Conservation (phyloP, 2,797 vertebrate species). For the Takifugu ocellatus region DNA sequence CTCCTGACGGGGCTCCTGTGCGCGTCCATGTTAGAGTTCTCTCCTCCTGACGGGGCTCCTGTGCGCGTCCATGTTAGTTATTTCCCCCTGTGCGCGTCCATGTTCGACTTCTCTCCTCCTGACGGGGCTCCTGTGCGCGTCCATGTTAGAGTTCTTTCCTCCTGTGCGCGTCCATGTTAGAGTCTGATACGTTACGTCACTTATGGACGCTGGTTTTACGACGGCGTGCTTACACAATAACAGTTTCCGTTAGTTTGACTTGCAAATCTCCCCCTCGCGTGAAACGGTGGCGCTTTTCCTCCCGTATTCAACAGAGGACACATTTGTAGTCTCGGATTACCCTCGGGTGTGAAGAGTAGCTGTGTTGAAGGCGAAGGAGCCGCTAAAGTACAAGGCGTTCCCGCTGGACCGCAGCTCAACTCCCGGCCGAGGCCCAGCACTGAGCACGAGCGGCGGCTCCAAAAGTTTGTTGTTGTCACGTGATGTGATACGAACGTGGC, state of each 20-base stretch:
- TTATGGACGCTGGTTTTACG: constrained; percentile 55
- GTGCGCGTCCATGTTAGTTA: too few relatives aligned
- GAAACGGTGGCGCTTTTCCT: constrained; percentile 46
- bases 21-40: constrained; percentile 12
- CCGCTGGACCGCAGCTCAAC: constrained; percentile 33
- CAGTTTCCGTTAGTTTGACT: constrained; percentile 72
- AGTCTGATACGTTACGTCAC: constrained; percentile 40
- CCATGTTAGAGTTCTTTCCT: not conserved
- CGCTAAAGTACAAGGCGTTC: constrained; percentile 25
- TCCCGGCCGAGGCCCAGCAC: constrained; percentile 58
- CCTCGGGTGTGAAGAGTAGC: not conserved
- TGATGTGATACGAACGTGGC: constrained; percentile 77
- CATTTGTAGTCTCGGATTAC: constrained; percentile 6
- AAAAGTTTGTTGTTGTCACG: constrained; percentile 87
- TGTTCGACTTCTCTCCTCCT: too few relatives aligned
- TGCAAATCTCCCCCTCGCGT: constrained; percentile 54
- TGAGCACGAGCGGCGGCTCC: constrained; percentile 63
- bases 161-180: constrained; percentile 15
- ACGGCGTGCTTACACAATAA: constrained; percentile 71
- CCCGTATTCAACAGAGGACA: constrained; percentile 14
- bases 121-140: too few relatives aligned
- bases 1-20: not conserved
- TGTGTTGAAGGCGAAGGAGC: too few relatives aligned
- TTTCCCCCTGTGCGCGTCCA: too few relatives aligned
- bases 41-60: too few relatives aligned